Percentiles rank a stretch among this genome's conserved stretches.
Evolutionary conservation across 37 sponge, comb jelly and placozoan species (phyloP).

Genomic region (Amphimedon queenslandica): DNA sequence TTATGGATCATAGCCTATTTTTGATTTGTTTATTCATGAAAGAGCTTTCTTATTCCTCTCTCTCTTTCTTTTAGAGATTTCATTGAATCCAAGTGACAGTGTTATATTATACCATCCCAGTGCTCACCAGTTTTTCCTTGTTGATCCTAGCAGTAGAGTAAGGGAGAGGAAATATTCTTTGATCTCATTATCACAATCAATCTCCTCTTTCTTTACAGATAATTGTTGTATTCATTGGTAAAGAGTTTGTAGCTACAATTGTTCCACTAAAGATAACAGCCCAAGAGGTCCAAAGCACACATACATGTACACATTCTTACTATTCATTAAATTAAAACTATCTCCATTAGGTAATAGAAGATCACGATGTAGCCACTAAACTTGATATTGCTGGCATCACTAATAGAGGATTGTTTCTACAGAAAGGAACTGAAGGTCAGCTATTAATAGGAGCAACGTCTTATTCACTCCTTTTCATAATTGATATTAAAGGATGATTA

Average conservation of each 20-base stretch:
- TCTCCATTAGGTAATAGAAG: neutral
- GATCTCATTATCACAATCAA: neutral
- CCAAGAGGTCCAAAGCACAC: neutral
- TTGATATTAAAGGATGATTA: too few species aligned
- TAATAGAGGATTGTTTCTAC: slow-evolving; percentile 45
- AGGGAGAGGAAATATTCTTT: neutral
- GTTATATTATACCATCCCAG: slow-evolving; percentile 21
- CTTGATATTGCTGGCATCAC: slow-evolving; percentile 28
- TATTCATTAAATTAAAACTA: too few species aligned
- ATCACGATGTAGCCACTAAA: slow-evolving; percentile 12
- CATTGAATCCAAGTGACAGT: slow-evolving; percentile 25
- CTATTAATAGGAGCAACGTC: too few species aligned
- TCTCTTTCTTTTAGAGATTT: slow-evolving; percentile 17
- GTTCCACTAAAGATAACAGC: slow-evolving; percentile 25
- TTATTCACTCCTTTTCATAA: too few species aligned
- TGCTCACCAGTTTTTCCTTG: slow-evolving; percentile 34
- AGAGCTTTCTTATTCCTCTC: too few species aligned
- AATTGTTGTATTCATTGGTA: slow-evolving; percentile 20
- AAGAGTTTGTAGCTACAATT: slow-evolving; percentile 22
- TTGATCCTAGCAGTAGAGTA: slow-evolving; percentile 59
- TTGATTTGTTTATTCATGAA: too few species aligned
- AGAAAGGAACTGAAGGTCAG: slow-evolving; percentile 4
- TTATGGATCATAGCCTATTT: too few species aligned
- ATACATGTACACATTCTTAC: neutral
- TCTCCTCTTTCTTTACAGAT: slow-evolving; percentile 9